Evolutionary conservation across 53 echinoderm and acorn worm genomes (phyloP).

Genomic region (Actinopyga echinites): DNA sequence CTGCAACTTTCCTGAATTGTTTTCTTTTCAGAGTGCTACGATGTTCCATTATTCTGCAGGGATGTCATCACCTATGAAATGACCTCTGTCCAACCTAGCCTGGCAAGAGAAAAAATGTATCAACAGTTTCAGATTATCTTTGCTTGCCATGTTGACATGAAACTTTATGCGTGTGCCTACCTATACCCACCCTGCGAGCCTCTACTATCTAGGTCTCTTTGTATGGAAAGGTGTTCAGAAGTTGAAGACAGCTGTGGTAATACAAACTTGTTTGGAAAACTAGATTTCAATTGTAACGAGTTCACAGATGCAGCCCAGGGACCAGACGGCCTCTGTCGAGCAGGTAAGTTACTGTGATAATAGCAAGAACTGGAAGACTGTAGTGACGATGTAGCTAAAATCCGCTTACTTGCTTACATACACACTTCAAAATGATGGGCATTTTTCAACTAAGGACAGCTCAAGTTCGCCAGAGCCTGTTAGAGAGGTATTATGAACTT

Average conservation of each 20-base stretch:
- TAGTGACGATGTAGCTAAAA: too few relatives aligned
- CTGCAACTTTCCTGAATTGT: not conserved
- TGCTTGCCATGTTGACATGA: constrained; percentile 13
- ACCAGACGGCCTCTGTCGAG: constrained; percentile 5
- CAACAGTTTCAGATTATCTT: constrained; percentile 21
- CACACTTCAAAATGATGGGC: too few relatives aligned
- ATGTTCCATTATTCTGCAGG: not conserved
- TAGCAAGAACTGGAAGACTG: too few relatives aligned
- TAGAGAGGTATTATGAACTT: too few relatives aligned
- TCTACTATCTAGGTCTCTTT: not conserved
- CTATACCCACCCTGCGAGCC: constrained; percentile 29
- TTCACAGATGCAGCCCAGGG: not conserved
- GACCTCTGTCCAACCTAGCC: not conserved
- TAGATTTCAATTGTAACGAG: constrained; percentile 4
- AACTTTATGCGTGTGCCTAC: constrained; percentile 10
- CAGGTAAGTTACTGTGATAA: not conserved
- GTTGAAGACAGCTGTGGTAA: constrained; percentile 29
- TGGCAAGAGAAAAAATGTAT: not conserved
- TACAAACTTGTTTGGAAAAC: constrained; percentile 9
- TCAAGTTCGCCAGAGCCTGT: too few relatives aligned
- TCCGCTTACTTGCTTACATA: too few relatives aligned
- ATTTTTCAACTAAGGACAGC: too few relatives aligned
- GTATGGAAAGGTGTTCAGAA: not conserved
- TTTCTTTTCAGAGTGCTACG: constrained; percentile 13
- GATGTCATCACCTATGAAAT: not conserved